Evolutionary conservation across 2,797 vertebrate species (phyloP).

Genomic region (Labeo calbasu): DNA sequence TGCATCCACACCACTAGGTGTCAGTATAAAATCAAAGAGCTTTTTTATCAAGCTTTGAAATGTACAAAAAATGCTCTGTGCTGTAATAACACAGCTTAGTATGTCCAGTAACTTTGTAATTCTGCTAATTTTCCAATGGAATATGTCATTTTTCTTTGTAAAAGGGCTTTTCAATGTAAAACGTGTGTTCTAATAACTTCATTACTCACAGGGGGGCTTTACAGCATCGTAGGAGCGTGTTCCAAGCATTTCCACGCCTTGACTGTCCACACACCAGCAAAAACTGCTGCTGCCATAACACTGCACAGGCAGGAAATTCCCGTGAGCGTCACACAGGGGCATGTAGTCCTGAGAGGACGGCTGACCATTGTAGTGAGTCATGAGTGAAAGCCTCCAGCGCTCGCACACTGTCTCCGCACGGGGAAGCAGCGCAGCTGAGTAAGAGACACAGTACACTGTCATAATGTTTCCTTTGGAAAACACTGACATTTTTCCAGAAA

Average conservation of each 20-base stretch:
- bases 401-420: conserved; percentile 49
- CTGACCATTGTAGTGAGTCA: conserved; percentile 45
- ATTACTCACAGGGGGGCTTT: conserved; percentile 78
- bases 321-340: conserved; percentile 44
- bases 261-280: conserved; percentile 63
- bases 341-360: conserved; percentile 39
- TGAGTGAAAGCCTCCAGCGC: conserved; percentile 41
- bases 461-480: not conserved
- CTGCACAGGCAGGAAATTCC: conserved; percentile 53
- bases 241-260: conserved; percentile 78
- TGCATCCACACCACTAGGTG: not conserved
- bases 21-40: not conserved
- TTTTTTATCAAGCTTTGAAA: not conserved
- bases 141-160: not conserved
- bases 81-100: not conserved
- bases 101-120: not conserved
- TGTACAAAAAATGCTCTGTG: not conserved
- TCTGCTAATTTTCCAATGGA: not conserved
- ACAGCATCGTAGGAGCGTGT: conserved; percentile 74
- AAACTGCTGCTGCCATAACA: conserved; percentile 50
- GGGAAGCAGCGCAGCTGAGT: not conserved
- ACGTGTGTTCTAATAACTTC: not conserved
- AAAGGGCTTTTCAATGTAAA: not conserved
- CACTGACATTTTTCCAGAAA: not conserved
- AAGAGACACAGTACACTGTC: not conserved